Evolutionary conservation across 2,797 vertebrate genomes (phyloP), one percentile per base, ranked within the genome.

Genomic region (Leuciscus waleckii): DNA sequence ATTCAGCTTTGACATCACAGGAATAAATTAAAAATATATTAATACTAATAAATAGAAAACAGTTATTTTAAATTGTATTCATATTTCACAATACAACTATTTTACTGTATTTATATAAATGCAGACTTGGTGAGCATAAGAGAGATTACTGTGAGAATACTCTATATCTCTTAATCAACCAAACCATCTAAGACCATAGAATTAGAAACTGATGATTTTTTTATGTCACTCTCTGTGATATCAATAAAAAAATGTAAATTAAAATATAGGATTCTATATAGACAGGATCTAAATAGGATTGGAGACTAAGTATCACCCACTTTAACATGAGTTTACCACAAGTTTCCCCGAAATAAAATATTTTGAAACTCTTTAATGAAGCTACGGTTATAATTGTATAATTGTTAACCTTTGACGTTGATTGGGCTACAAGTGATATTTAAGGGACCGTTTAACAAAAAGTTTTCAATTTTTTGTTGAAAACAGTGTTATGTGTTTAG

Each of bases 281-380:
- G n/a, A 58, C 49, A 46, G 26, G 26, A 63, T 51, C 41, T 82
- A 63, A 46, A 74, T 19, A 74, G 81, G 56, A 63, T 63, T 82
- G 37, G 39, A 74, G 39, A 67, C 56, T 75, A 65, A 29, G 37
- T 41, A 63, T 83, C 5, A 26, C 17, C 23, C 16, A 67, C 8
- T 67, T 83, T 75, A 58, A 73, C 17, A 46, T 46, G 10, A 71
- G 51, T 73, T 61, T n/a, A 73, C 68, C 17, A 58, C 51, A 73
- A 21, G 37, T 82, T 56, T 43, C 2, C 3, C 69, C 1, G 2
- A 63, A 82, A 61, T 61, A 6, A n/a, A 74, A 10, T 21, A 9
- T 37, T 46, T 35, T 29, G 3, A 41, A 63, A 32, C 10, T 37
- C 5, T 32, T 54, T 19, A 76, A 37, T 39, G 4, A 51, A 35